Evolutionary conservation across 23 tunicate genomes (phyloP).

Genomic region (Aplidium turbinatum): DNA sequence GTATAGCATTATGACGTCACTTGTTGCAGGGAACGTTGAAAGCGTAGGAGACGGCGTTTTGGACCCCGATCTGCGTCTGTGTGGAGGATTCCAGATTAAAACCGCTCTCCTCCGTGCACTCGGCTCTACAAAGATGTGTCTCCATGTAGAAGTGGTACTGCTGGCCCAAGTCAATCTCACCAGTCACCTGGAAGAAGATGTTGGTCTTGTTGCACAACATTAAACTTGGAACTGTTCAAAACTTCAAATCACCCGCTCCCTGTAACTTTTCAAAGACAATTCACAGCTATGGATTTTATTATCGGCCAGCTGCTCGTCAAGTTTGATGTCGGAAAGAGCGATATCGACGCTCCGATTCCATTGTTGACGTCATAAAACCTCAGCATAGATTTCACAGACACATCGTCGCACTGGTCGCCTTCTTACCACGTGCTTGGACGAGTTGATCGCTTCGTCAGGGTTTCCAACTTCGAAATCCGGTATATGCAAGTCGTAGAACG

Average conservation of each 20-base stretch:
- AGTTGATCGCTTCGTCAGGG: constrained; percentile 41
- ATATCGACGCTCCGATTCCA: no score
- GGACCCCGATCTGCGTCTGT: constrained; percentile 53
- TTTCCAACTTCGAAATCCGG: constrained; percentile 33
- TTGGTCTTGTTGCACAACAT: neutral
- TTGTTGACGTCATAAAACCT: no score
- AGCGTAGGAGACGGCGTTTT: constrained; percentile 43
- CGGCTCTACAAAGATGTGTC: constrained; percentile 47
- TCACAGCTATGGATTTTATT: no score
- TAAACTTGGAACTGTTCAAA: neutral
- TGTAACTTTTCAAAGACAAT: neutral
- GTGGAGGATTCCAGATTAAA: constrained; percentile 65
- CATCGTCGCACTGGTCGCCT: neutral
- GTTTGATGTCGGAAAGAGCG: no score
- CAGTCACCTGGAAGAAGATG: constrained; percentile 37
- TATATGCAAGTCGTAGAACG: constrained; percentile 11
- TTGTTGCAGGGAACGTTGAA: constrained; percentile 39
- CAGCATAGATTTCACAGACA: no score
- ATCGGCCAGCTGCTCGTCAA: no score
- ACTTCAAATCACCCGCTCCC: neutral
- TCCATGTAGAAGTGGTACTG: constrained; percentile 97
- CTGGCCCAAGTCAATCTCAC: constrained; percentile 44
- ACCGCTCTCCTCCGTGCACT: constrained; percentile 74
- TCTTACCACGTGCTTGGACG: constrained; percentile 46
- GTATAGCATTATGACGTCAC: no score